Evolutionary conservation across 2,797 vertebrate genomes (phyloP).

Genomic region (Coregonus sp.): DNA sequence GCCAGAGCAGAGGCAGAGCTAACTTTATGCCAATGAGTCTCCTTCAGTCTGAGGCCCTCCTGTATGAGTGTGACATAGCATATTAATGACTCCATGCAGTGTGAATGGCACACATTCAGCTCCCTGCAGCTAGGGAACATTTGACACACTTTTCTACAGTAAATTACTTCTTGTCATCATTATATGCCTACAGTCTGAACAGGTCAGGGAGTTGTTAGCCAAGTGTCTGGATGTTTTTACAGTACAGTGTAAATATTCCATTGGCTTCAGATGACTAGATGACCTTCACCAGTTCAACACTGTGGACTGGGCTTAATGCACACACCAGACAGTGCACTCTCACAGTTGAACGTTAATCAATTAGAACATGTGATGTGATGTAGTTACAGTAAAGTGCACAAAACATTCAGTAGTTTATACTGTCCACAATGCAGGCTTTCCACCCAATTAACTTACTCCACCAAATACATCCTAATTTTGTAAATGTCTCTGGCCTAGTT

Average conservation of each 20-base stretch:
- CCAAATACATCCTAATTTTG: background rate
- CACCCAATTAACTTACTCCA: background rate
- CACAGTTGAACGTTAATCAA: slow-evolving; percentile 29
- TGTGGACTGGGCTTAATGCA: slow-evolving; percentile 31
- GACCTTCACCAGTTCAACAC: slow-evolving; percentile 62
- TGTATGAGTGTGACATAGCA: slow-evolving; percentile 52
- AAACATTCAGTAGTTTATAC: background rate
- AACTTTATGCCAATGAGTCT: slow-evolving; percentile 57
- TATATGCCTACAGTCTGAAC: slow-evolving; percentile 45
- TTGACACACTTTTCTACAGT: slow-evolving; percentile 39
- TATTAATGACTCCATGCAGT: slow-evolving; percentile 58
- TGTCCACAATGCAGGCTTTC: background rate
- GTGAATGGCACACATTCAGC: slow-evolving; percentile 36
- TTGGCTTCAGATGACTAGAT: slow-evolving; percentile 40
- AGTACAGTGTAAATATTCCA: slow-evolving; percentile 61
- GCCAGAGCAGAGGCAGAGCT: slow-evolving; percentile 36
- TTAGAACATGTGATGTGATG: slow-evolving; percentile 21
- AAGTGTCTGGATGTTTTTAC: slow-evolving; percentile 35
- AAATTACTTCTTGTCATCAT: slow-evolving; percentile 7
- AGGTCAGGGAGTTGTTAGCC: slow-evolving; percentile 23
- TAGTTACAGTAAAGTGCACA: background rate
- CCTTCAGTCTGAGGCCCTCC: slow-evolving; percentile 17
- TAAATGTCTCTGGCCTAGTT: slow-evolving; percentile 10
- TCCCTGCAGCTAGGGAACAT: slow-evolving; percentile 43
- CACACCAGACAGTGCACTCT: slow-evolving; percentile 24